A percentile compares a stretch with the other conserved stretches of the same genome.
phyloP scores from a whole-genome alignment of 2,113 vertebrate genomes.

The Ptilonorhynchus violaceus region DNA sequence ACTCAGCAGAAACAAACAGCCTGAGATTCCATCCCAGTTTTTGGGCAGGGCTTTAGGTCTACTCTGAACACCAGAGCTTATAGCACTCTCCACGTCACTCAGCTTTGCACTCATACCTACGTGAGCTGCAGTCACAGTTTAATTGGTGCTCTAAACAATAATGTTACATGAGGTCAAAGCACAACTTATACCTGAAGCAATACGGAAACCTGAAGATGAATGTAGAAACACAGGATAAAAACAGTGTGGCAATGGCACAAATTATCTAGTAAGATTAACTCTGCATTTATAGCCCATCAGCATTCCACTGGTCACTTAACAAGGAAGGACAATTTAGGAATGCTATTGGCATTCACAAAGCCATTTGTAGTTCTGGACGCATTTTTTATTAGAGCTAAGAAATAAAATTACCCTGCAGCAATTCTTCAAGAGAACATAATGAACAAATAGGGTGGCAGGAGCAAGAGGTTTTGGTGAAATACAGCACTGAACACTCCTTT shows the following conservation, averaged over 20 bases:
- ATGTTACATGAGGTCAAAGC: not conserved
- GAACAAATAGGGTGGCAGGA: not conserved
- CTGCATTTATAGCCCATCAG: not conserved
- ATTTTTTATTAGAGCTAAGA: not conserved
- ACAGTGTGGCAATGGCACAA: not conserved
- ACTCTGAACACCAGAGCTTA: not conserved
- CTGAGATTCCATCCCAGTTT: not conserved
- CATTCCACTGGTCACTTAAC: not conserved
- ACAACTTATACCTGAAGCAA: not conserved
- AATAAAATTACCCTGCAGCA: not conserved
- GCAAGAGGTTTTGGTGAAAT: not conserved
- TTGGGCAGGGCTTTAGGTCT: not conserved
- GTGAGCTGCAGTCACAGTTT: not conserved
- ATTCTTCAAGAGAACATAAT: not conserved
- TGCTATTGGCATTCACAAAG: not conserved
- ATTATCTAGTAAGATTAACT: not conserved
- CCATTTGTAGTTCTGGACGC: not conserved
- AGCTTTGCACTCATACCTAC: not conserved
- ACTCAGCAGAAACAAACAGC: not conserved
- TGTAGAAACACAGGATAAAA: not conserved
- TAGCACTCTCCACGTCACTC: not conserved
- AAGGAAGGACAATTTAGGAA: not conserved
- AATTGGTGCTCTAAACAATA: not conserved
- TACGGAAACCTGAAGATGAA: not conserved
- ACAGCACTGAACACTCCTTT: not conserved